phyloP scores from a whole-genome alignment of 2,113 vertebrate species.

The Hydropotes inermis region DNA sequence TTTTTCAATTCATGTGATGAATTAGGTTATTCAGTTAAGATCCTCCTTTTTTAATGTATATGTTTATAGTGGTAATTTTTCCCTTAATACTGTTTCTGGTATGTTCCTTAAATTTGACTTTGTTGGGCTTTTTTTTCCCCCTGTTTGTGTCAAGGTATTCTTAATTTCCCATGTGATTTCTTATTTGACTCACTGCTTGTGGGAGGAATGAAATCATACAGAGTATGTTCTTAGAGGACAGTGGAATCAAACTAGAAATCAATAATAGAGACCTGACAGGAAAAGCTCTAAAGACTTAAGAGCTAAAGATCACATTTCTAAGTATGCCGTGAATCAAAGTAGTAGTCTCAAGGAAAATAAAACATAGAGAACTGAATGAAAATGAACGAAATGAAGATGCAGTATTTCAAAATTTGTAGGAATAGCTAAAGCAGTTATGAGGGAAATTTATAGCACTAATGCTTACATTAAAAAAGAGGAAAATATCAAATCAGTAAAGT shows the following conservation, averaged over 20 bases:
- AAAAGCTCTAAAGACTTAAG: neutral
- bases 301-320: neutral
- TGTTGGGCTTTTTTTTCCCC: neutral
- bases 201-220: neutral
- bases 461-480: neutral
- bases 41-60: neutral
- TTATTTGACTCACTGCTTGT: neutral
- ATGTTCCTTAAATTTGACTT: neutral
- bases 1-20: neutral
- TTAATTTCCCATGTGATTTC: neutral
- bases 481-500: neutral
- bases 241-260: neutral
- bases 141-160: neutral
- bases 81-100: neutral
- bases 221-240: neutral
- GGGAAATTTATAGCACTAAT: neutral
- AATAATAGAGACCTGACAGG: neutral
- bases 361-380: neutral
- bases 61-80: neutral
- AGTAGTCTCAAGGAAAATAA: neutral
- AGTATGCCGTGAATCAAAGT: neutral
- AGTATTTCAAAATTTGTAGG: neutral
- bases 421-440: neutral
- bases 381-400: neutral
- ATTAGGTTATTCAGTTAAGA: neutral